Conservation (phyloP, 2,797 vertebrate species). For the Kryptolebias ocellatus region DNA sequence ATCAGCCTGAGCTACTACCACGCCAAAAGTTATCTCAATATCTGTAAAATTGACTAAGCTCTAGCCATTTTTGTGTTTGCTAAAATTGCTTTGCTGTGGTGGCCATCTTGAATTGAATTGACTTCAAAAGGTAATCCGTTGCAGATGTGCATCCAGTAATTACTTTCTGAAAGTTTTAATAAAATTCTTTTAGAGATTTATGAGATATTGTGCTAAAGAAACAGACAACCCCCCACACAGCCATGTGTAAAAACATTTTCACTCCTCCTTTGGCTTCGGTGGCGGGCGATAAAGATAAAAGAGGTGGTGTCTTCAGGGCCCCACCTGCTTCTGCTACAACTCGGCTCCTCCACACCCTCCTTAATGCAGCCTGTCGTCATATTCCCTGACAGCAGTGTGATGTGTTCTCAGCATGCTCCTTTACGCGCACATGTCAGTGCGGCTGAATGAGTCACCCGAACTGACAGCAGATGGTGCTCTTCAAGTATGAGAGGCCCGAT, state of each 20-base stretch:
- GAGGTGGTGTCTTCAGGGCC: slow-evolving; percentile 34
- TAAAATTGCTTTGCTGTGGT: no score
- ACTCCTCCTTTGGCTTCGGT: no score
- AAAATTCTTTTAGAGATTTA: slow-evolving; percentile 2
- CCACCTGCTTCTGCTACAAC: slow-evolving; percentile 43
- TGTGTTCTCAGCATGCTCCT: slow-evolving; percentile 68
- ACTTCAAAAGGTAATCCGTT: no score
- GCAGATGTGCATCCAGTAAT: no score
- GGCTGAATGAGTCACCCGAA: slow-evolving; percentile 74
- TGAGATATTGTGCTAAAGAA: no score
- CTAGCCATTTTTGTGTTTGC: no score
- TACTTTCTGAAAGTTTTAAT: slow-evolving; percentile 11
- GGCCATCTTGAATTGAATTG: no score
- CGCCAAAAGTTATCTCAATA: no score
- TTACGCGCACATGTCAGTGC: slow-evolving; percentile 66
- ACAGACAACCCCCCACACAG: no score
- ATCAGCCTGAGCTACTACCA: no score
- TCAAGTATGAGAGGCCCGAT: slow-evolving; percentile 77
- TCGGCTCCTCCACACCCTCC: slow-evolving; percentile 16
- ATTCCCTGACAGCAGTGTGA: slow-evolving; percentile 64
- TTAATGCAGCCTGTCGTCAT: slow-evolving; percentile 55
- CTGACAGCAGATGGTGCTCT: slow-evolving; percentile 88
- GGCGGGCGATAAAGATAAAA: slow-evolving; percentile 40
- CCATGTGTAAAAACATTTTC: no score
- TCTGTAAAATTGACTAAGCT: no score